phyloP scores from a whole-genome alignment of 23 tunicate species.

The Trididemnum miniatum region DNA sequence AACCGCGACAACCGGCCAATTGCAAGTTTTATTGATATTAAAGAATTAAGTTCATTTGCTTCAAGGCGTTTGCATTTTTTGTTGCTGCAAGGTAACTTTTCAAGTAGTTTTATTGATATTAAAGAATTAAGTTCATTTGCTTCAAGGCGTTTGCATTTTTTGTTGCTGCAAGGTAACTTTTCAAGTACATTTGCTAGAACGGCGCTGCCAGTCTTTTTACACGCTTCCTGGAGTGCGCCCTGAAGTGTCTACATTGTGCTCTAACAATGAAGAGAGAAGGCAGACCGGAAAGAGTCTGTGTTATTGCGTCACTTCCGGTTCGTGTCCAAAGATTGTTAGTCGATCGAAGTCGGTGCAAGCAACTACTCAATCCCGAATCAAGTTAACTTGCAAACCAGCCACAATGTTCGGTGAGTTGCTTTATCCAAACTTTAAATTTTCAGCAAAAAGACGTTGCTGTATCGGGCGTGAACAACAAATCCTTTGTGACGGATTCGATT shows the following conservation, averaged over 20 bases:
- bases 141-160: neutral
- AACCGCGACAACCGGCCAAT: no score
- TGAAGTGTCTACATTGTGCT: neutral
- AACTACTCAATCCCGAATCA: constrained; percentile 2
- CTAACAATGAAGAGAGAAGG: neutral
- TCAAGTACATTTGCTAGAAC: neutral
- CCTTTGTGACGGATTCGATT: no score
- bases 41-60: neutral
- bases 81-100: neutral
- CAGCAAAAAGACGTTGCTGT: no score
- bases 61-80: neutral
- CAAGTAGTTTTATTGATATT: neutral
- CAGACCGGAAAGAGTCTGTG: neutral
- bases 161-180: neutral
- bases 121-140: neutral
- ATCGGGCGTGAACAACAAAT: no score
- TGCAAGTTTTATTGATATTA: neutral
- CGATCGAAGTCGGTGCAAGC: neutral
- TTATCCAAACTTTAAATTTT: no score
- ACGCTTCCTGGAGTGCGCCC: neutral
- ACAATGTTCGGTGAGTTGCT: constrained; percentile 28
- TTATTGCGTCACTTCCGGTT: neutral
- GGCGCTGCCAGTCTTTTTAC: neutral
- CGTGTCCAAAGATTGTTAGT: constrained; percentile 6
- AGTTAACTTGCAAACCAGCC: neutral